These are phyloP conservation scores for Chelonus insularis DNA, from an alignment of 1,140 invertebrate genomes.

Conservation along the genomic window DNA sequence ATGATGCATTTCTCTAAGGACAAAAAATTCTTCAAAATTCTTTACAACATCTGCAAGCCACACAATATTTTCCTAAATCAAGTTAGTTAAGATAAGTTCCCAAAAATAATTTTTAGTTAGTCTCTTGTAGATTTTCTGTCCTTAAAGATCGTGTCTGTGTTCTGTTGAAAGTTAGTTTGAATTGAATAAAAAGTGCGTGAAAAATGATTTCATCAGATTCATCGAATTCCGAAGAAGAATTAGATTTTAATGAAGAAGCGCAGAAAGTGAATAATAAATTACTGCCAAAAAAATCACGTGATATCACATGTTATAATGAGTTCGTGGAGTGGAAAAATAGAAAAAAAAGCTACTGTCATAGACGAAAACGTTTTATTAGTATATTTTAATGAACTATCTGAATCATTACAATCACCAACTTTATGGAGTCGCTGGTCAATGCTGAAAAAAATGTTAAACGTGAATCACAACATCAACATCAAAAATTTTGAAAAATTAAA, in stretches of 20 bases:
- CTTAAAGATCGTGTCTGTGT: no score
- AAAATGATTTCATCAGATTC: neutral
- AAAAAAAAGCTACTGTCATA: neutral
- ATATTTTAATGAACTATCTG: neutral
- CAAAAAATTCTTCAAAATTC: no score
- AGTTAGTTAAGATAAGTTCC: no score
- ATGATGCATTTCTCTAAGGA: no score
- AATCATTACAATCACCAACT: neutral
- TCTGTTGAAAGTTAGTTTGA: no score
- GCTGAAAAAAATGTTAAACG: neutral
- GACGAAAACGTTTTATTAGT: neutral
- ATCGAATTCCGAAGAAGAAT: neutral
- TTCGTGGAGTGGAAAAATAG: neutral
- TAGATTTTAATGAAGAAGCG: neutral
- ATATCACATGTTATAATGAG: neutral
- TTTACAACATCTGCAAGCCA: no score
- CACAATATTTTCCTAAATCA: no score
- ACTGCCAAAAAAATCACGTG: neutral
- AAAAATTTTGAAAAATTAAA: neutral
- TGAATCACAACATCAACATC: neutral
- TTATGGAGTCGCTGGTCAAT: slow-evolving; percentile 12
- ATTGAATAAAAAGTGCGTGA: no score
- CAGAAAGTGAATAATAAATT: neutral
- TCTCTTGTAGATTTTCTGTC: no score
- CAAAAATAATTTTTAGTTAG: no score